Conservation (phyloP, 2,888 invertebrate species). For the Gryllus longicercus region DNA sequence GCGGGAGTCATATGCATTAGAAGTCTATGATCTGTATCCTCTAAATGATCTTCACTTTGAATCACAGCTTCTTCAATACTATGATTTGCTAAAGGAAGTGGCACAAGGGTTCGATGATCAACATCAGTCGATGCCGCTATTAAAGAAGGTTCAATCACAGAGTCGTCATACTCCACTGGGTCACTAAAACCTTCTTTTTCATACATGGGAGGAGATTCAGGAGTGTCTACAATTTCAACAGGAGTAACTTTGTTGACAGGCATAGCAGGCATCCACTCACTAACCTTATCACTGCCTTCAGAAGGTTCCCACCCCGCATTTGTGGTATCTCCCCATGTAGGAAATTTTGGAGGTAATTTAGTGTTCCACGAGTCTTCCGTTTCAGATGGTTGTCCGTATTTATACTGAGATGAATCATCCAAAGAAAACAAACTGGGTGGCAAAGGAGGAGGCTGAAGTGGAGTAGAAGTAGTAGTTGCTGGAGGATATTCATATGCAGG, state of each 20-base stretch:
- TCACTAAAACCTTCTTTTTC: constrained; percentile 59
- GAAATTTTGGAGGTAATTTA: constrained; percentile 49
- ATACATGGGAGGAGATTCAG: constrained; percentile 63
- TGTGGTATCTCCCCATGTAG: constrained; percentile 46
- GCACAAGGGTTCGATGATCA: constrained; percentile 59
- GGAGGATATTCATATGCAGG: constrained; percentile 30
- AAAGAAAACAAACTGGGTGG: constrained; percentile 36
- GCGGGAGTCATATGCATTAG: constrained; percentile 52
- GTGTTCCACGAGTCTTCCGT: constrained; percentile 36
- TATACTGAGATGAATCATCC: constrained; percentile 24
- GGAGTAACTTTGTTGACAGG: constrained; percentile 45
- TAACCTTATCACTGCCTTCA: constrained; percentile 43
- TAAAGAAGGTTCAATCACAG: constrained; percentile 40
- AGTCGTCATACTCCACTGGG: constrained; percentile 62
- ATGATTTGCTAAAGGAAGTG: constrained; percentile 48
- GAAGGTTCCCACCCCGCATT: constrained; percentile 34
- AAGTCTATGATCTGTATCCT: constrained; percentile 55
- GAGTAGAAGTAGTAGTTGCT: constrained; percentile 25
- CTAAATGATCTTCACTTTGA: constrained; percentile 23
- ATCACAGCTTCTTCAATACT: constrained; percentile 19
- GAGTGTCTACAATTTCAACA: constrained; percentile 52
- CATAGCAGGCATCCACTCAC: constrained; percentile 44
- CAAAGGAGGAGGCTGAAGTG: constrained; percentile 36
- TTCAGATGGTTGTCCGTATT: constrained; percentile 31
- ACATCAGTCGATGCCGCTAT: constrained; percentile 53